Percentiles rank a stretch among this genome's conserved stretches.
Evolutionary conservation across 2,113 vertebrate species (phyloP).

Genomic region (Brachypodius melanocephalos): DNA sequence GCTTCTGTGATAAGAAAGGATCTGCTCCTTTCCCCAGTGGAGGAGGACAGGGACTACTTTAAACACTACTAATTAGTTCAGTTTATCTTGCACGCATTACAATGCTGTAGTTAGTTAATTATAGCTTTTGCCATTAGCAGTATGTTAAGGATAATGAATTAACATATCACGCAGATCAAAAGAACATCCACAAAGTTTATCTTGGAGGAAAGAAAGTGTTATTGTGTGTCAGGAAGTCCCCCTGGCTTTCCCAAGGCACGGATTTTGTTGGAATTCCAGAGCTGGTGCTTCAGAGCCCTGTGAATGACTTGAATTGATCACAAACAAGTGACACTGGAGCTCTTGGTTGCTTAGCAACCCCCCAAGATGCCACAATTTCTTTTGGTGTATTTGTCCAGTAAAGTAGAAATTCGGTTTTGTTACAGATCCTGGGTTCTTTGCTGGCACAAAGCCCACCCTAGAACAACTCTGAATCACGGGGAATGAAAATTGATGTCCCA

Average conservation of each 20-base stretch:
- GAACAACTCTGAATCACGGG: constrained; percentile 3
- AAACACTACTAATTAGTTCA: constrained; percentile 72
- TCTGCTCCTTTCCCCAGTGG: constrained; percentile 16
- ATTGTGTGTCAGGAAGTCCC: constrained; percentile 70
- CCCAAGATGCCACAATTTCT: constrained; percentile 73
- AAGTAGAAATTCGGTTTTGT: constrained; percentile 71
- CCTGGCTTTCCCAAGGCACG: constrained; percentile 65
- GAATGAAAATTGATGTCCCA: background rate
- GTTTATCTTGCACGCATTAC: constrained; percentile 64
- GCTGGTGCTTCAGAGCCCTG: constrained; percentile 61
- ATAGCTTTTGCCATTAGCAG: constrained; percentile 72
- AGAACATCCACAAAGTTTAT: constrained; percentile 73
- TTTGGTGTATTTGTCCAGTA: constrained; percentile 69
- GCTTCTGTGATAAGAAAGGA: background rate
- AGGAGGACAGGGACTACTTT: constrained; percentile 64
- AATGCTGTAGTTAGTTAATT: constrained; percentile 72
- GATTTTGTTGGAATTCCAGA: constrained; percentile 67
- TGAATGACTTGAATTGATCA: constrained; percentile 77
- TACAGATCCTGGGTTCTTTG: background rate
- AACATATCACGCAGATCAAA: constrained; percentile 71
- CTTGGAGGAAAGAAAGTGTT: constrained; percentile 69
- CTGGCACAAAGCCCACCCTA: constrained; percentile 42
- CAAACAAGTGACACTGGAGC: constrained; percentile 64
- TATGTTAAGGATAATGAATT: constrained; percentile 73
- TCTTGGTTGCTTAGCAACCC: constrained; percentile 78